A percentile compares a stretch with the other conserved stretches of the same genome.
These are phyloP conservation scores for Conus canariensis DNA, from an alignment of 2,888 invertebrate species.

Conservation along the genomic window DNA sequence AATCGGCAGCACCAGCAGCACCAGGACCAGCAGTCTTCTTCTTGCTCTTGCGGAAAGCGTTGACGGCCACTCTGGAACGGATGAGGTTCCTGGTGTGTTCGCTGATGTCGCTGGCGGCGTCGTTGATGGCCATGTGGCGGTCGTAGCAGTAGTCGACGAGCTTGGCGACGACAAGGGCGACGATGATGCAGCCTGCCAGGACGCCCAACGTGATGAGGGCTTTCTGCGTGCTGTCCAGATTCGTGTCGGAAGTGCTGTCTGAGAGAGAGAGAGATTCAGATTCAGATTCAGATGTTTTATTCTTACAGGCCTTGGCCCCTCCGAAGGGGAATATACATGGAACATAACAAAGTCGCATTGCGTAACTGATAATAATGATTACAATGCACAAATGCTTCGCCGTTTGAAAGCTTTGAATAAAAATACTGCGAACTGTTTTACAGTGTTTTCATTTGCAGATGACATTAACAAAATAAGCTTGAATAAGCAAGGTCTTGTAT, in stretches of 20 bases:
- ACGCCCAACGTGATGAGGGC: conserved; percentile 54
- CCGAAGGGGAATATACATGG: too few species aligned
- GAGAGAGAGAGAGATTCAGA: not conserved
- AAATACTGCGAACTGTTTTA: too few species aligned
- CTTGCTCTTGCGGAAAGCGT: conserved; percentile 45
- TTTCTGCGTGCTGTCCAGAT: conserved; percentile 42
- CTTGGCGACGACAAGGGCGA: conserved; percentile 66
- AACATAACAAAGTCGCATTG: not conserved
- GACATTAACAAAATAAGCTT: too few species aligned
- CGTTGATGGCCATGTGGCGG: conserved; percentile 55
- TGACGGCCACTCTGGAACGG: conserved; percentile 55
- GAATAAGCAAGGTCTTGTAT: too few species aligned
- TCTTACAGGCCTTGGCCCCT: not conserved
- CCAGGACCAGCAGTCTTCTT: not conserved
- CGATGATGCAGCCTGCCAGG: conserved; percentile 58
- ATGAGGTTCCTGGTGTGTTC: conserved; percentile 63
- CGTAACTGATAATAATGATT: not conserved
- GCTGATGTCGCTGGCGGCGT: conserved; percentile 69
- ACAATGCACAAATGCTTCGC: not conserved
- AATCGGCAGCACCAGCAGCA: not conserved
- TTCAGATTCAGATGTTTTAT: too few species aligned
- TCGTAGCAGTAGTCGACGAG: conserved; percentile 64
- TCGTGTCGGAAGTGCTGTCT: conserved; percentile 19
- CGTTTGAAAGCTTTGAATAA: too few species aligned
- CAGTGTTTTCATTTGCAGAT: too few species aligned